phyloP scores from a whole-genome alignment of 2,797 vertebrate genomes.

The Melanotaenia maccullochi region DNA sequence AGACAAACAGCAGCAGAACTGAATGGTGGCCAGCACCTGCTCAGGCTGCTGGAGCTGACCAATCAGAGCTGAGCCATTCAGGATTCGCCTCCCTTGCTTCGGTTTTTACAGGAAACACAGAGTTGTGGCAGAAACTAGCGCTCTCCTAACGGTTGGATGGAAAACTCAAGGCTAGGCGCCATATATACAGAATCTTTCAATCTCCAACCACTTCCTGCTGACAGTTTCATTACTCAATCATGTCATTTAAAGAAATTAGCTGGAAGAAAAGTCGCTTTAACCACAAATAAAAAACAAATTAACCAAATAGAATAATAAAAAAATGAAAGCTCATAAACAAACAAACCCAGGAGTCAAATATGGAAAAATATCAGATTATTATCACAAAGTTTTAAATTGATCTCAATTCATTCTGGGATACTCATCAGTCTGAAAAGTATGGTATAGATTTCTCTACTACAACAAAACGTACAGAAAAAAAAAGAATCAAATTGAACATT shows the following conservation, averaged over 20 bases:
- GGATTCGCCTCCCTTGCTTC: background rate
- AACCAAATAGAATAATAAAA: background rate
- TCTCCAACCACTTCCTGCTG: background rate
- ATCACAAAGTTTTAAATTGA: too few relatives aligned
- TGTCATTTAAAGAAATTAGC: background rate
- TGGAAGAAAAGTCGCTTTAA: background rate
- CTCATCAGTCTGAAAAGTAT: too few relatives aligned
- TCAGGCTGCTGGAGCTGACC: background rate
- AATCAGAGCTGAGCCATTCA: background rate
- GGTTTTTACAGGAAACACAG: background rate
- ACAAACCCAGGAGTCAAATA: background rate
- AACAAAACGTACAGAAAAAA: too few relatives aligned
- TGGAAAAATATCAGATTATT: too few relatives aligned
- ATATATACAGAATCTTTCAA: background rate
- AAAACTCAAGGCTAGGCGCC: background rate
- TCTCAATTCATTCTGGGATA: too few relatives aligned
- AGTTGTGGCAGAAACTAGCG: background rate
- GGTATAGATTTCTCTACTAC: too few relatives aligned
- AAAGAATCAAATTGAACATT: too few relatives aligned
- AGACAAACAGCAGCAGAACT: too few relatives aligned
- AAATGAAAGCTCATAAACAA: background rate
- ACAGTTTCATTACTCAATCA: background rate
- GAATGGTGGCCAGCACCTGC: too few relatives aligned
- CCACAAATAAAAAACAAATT: background rate
- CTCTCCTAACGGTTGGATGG: background rate